These are phyloP conservation scores for Echinarachnius parma DNA, from an alignment of 53 echinoderm and acorn worm genomes.

Conservation along the genomic window DNA sequence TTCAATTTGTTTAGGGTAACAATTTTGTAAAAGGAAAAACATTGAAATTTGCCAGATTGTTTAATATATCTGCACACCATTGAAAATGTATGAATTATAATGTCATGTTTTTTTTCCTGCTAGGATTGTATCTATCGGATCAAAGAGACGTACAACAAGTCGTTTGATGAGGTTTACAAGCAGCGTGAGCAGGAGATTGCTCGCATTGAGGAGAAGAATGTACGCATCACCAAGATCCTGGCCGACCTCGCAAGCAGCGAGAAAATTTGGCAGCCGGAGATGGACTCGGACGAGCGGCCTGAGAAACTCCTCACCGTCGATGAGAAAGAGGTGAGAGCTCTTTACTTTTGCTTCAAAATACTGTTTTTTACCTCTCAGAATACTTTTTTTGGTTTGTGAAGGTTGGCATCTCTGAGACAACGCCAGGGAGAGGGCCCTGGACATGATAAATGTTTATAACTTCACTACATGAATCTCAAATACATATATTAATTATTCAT, in stretches of 20 bases:
- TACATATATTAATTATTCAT: neutral
- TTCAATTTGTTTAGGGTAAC: too few species aligned
- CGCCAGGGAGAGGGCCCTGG: neutral
- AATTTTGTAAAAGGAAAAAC: too few species aligned
- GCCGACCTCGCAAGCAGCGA: conserved; percentile 68
- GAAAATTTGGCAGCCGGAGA: conserved; percentile 82
- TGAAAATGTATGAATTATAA: too few species aligned
- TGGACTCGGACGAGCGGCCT: conserved; percentile 85
- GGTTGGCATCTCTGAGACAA: too few species aligned
- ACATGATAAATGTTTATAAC: neutral
- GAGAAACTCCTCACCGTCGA: conserved; percentile 82
- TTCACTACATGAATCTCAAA: neutral
- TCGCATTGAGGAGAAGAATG: conserved; percentile 80
- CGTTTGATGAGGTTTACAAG: conserved; percentile 86
- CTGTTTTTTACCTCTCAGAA: neutral
- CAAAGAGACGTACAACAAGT: conserved; percentile 81
- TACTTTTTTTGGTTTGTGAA: neutral
- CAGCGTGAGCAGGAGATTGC: conserved; percentile 90
- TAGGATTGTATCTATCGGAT: conserved; percentile 80
- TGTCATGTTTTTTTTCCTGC: too few species aligned
- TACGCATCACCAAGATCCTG: conserved; percentile 84
- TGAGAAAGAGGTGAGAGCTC: conserved; percentile 69
- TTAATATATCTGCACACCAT: too few species aligned
- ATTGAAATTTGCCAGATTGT: too few species aligned
- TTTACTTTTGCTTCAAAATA: neutral